Evolutionary conservation across 2,888 invertebrate species (phyloP).

Genomic region (Horisme vitalbata): DNA sequence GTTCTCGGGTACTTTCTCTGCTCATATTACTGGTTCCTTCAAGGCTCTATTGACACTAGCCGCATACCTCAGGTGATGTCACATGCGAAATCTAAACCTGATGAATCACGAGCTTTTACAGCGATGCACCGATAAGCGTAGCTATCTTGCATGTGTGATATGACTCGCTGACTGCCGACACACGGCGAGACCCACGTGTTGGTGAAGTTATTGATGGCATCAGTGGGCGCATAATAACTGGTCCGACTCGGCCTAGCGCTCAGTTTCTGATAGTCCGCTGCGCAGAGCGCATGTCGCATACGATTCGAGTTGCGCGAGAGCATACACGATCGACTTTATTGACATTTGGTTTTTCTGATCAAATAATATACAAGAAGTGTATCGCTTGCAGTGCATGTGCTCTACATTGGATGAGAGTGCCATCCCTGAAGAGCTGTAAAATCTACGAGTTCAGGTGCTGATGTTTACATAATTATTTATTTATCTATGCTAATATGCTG

Average conservation of each 20-base stretch:
- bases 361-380: constrained; percentile 47
- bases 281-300: constrained; percentile 67
- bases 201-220: constrained; percentile 71
- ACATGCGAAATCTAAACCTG: constrained; percentile 70
- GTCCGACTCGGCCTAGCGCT: constrained; percentile 63
- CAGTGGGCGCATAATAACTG: constrained; percentile 81
- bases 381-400: constrained; percentile 65
- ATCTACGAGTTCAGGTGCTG: constrained; percentile 72
- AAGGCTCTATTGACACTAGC: constrained; percentile 51
- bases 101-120: constrained; percentile 78
- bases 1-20: constrained; percentile 6
- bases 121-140: constrained; percentile 75
- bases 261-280: constrained; percentile 75
- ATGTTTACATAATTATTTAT: constrained; percentile 29
- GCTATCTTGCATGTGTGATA: constrained; percentile 62
- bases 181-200: constrained; percentile 71
- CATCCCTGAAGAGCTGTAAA: constrained; percentile 58
- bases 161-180: constrained; percentile 41
- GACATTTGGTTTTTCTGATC: constrained; percentile 47
- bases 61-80: constrained; percentile 71
- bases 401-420: constrained; percentile 53
- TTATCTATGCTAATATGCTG: too few relatives aligned
- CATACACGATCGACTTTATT: constrained; percentile 59
- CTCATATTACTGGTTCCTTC: constrained; percentile 13
- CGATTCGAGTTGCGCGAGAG: constrained; percentile 62